Evolutionary conservation across 2,113 vertebrate species (phyloP), one percentile per base, ranked within the genome.

Genomic region (Ciconia maguari): DNA sequence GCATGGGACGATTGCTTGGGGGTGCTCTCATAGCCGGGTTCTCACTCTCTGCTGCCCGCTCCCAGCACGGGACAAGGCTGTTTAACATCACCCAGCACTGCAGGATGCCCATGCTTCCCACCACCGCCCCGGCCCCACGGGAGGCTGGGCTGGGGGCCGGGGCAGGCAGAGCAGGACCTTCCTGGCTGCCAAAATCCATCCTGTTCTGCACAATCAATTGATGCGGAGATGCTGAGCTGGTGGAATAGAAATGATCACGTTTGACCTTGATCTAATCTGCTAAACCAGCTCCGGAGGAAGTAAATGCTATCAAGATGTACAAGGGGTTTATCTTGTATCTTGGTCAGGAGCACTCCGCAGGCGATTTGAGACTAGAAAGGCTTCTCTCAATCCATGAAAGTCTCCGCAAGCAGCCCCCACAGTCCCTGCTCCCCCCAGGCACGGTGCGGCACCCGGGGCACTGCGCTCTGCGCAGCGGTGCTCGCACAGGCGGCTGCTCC

Each of bases 391-490:
- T 1, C 80, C 83, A 48, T 0, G 7, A 10, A 25, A 76, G 38
- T 5, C 52, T 79, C 42, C 2, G 8, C 42, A 21, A 25, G 42
- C 2, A 0, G 16, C n/a, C 21, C 36, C 34, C 1, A 2, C 17
- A 74, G 49, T 42, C 66, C 46, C 51, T 0, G 6, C 10, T 12
- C 3, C 32, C 2, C 10, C 29, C 20, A 2, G 7, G 16, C 44
- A 58, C 4, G 0, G 22, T 0, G 0, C 1, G 6, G 42, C 60
- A n/a, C 21, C 5, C 1, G 0, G 10, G n/a, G 52, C 76, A n/a
- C 51, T 0, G 36, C 1, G 27, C 78, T 5, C 19, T 21, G 78
- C 62, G 2, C 1, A 9, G 54, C 46, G 0, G 7, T 4, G 1
- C 2, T 36, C 70, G 65, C 65, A 22, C 14, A 0, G 69, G 68